Base-by-base conservation (phyloP, 2,113 vertebrate species). In the Chauna torquata region DNA sequence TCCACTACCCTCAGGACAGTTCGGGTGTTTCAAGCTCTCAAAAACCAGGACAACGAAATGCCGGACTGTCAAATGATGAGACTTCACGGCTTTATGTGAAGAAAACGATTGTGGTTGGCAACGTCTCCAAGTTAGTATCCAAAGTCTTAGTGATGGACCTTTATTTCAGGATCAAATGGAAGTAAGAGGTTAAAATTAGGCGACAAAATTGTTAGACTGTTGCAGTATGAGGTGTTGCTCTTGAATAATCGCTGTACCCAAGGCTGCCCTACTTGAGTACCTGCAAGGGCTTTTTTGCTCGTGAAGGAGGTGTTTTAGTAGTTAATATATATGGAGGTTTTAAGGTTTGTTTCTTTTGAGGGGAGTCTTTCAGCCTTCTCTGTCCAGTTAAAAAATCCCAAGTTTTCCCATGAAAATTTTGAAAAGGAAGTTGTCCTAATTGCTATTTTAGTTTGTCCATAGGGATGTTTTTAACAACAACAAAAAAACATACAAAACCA, bases 101-200 rank as follows among this genome's bases (percentile, higher is more conserved):
- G 98, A 99, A 99, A 98, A 99, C 99, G 20, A 99, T 99, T 88
- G 99, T 99, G 68, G 99, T 99, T 86, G 99, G 99, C 93, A 99
- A 99, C 49, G 99, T 99, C 62, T 99, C 99, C 90, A 99, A 99
- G 99, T 99, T 97, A 82, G 98, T 98, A 98, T 82, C 38, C 6
- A 40, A 72, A 50, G 69, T 65, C 71, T 92, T 79, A 64, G 59
- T 75, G 45, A 52, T 44, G n/a, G 14, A 18, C 70, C 52, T 86
- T 91, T 70, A 30, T 86, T 79, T 80, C 75, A 72, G 74, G 45
- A 34, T 94, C 11, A 22, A 61, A 24, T 78, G 24, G 82, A 94
- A 34, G n/a, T 24, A 83, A 19, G 64, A 84, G 45, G 16, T 85
- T 92, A 79, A 86, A 96, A 24, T 83, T 30, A 55, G 57, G 81